Evolutionary conservation across 37 sponge, comb jelly and placozoan genomes (phyloP).

Genomic region (Spongilla lacustris): DNA sequence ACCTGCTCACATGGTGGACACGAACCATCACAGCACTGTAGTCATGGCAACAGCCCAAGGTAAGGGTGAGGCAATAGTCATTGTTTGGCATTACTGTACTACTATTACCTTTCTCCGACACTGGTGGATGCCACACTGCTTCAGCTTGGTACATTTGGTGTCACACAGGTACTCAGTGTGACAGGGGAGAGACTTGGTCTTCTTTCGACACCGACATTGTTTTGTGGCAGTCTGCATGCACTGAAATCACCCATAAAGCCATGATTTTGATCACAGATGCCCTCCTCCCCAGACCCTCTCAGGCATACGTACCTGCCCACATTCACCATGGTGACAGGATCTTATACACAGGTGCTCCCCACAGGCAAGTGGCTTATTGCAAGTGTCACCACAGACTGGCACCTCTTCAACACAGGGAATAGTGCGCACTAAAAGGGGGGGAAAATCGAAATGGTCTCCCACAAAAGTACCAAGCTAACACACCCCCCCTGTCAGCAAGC

Average conservation of each 20-base stretch:
- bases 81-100: no score
- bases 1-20: constrained; percentile 88
- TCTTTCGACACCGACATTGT: constrained; percentile 79
- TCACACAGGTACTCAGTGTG: constrained; percentile 84
- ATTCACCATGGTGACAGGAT: constrained; percentile 79
- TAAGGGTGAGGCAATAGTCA: no score
- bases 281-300: no score
- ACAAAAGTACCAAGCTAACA: neutral
- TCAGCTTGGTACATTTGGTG: constrained; percentile 60
- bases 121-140: constrained; percentile 89
- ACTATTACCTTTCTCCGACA: constrained; percentile 88
- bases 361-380: constrained; percentile 76
- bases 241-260: constrained; percentile 21
- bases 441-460: neutral
- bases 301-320: constrained; percentile 59
- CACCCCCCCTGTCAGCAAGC: neutral
- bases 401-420: constrained; percentile 82
- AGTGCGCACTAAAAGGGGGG: constrained; percentile 7
- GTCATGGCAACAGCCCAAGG: neutral
- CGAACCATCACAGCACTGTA: constrained; percentile 88
- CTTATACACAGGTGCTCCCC: constrained; percentile 70
- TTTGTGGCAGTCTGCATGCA: constrained; percentile 74
- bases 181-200: constrained; percentile 71
- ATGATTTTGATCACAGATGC: no score
- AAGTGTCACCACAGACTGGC: constrained; percentile 88